A percentile compares a stretch with the other conserved stretches of the same genome.
These are phyloP conservation scores for Steromphala cineraria DNA, from an alignment of 2,888 invertebrate species.

Conservation along the genomic window DNA sequence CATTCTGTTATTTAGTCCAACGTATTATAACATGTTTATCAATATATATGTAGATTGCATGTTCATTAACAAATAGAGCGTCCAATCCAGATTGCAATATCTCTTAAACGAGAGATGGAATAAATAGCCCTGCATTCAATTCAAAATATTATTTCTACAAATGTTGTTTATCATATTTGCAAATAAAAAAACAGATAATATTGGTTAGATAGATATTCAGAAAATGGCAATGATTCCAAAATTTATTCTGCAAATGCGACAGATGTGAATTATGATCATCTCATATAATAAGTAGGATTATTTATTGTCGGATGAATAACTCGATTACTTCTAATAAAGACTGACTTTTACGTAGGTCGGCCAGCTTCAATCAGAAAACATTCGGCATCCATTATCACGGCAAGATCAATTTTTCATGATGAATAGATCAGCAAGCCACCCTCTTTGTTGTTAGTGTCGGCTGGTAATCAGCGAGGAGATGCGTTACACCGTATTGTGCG, in stretches of 20 bases:
- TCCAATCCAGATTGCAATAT: too few species aligned
- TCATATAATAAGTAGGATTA: too few species aligned
- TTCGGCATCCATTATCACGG: neutral
- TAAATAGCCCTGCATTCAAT: too few species aligned
- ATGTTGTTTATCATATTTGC: neutral
- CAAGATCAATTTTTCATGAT: slow-evolving; percentile 16
- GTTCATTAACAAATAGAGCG: too few species aligned
- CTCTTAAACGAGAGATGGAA: neutral
- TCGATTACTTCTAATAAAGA: too few species aligned
- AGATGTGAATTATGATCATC: neutral
- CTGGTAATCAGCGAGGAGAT: neutral
- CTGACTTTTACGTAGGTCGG: neutral
- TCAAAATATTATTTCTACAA: too few species aligned
- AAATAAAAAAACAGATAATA: neutral
- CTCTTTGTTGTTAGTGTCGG: neutral
- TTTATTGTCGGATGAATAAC: too few species aligned
- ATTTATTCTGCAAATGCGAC: neutral
- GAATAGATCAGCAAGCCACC: neutral
- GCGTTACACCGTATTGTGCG: slow-evolving; percentile 1
- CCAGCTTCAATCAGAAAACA: neutral
- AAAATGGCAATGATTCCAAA: neutral
- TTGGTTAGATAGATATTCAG: neutral
- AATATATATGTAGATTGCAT: too few species aligned
- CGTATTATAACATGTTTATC: too few species aligned
- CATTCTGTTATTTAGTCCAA: too few species aligned